Conservation (phyloP, 2,113 vertebrate species). For the Odontophorus gujanensis region DNA sequence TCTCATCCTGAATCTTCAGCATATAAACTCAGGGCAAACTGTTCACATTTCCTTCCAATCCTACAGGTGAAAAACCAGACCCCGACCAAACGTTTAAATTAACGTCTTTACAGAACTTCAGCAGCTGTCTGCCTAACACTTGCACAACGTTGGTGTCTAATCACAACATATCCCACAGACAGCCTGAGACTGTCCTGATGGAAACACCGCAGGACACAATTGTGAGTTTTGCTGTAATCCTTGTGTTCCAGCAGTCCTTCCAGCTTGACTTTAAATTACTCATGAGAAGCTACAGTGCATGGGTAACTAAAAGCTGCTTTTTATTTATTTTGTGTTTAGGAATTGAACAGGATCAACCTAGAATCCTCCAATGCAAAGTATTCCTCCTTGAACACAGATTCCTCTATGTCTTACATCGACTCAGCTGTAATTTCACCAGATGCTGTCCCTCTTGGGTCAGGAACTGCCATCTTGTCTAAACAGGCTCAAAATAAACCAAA, state of each 20-base stretch:
- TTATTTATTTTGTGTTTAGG: conserved; percentile 72
- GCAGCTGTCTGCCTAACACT: conserved; percentile 86
- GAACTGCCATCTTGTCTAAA: conserved; percentile 89
- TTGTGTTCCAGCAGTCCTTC: neutral
- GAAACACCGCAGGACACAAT: conserved; percentile 98
- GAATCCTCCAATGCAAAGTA: conserved; percentile 97
- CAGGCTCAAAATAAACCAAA: conserved; percentile 97
- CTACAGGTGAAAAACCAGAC: conserved; percentile 95
- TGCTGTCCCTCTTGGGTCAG: conserved; percentile 86
- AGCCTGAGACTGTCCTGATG: conserved; percentile 92
- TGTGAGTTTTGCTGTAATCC: conserved; percentile 77
- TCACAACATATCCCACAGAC: conserved; percentile 87
- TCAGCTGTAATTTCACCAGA: conserved; percentile 95
- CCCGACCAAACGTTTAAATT: conserved; percentile 98
- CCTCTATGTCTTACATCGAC: conserved; percentile 96
- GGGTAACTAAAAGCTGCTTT: conserved; percentile 16
- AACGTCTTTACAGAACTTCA: conserved; percentile 93
- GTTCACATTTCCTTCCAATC: neutral
- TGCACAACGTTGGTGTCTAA: conserved; percentile 89
- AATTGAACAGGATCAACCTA: conserved; percentile 96
- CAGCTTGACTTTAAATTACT: neutral
- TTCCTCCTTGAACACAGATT: conserved; percentile 89
- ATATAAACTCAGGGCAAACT: neutral
- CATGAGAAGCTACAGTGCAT: neutral
- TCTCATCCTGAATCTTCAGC: neutral